phyloP scores from a whole-genome alignment of 2,797 vertebrate species.

The Myiotriccus ornatus region DNA sequence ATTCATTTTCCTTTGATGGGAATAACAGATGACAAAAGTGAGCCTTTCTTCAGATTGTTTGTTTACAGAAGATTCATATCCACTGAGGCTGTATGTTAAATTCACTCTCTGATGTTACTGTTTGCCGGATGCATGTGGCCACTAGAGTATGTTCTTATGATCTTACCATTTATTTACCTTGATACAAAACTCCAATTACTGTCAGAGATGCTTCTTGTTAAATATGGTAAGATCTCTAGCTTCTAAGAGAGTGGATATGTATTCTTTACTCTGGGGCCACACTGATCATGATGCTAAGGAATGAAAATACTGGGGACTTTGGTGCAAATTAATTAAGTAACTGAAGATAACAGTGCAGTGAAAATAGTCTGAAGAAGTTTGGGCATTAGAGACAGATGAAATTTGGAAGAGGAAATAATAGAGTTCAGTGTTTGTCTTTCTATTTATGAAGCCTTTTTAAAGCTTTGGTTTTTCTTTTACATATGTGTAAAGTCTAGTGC shows the following conservation, averaged over 20 bases:
- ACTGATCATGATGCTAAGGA: slow-evolving; percentile 66
- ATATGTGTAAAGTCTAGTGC: neutral
- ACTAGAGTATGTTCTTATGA: slow-evolving; percentile 77
- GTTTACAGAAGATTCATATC: slow-evolving; percentile 78
- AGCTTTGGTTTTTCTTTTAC: neutral
- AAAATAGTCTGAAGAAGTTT: slow-evolving; percentile 55
- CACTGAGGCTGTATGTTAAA: slow-evolving; percentile 76
- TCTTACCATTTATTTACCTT: slow-evolving; percentile 80
- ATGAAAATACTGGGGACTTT: slow-evolving; percentile 56
- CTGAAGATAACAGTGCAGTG: slow-evolving; percentile 58
- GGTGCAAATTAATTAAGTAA: slow-evolving; percentile 78
- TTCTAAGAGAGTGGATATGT: slow-evolving; percentile 77
- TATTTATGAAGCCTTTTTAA: neutral
- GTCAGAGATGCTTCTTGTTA: slow-evolving; percentile 77
- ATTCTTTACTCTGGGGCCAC: slow-evolving; percentile 77
- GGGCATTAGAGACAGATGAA: slow-evolving; percentile 54
- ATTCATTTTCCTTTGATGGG: slow-evolving; percentile 80
- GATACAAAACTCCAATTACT: slow-evolving; percentile 79
- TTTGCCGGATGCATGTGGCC: slow-evolving; percentile 73
- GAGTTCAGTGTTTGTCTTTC: neutral
- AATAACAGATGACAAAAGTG: slow-evolving; percentile 81
- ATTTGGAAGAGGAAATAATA: slow-evolving; percentile 17
- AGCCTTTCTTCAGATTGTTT: slow-evolving; percentile 76
- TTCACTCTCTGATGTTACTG: slow-evolving; percentile 77
- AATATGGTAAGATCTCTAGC: slow-evolving; percentile 71